Evolutionary conservation across 2,888 invertebrate genomes (phyloP).

Genomic region (Toxonevra muliebris): DNA sequence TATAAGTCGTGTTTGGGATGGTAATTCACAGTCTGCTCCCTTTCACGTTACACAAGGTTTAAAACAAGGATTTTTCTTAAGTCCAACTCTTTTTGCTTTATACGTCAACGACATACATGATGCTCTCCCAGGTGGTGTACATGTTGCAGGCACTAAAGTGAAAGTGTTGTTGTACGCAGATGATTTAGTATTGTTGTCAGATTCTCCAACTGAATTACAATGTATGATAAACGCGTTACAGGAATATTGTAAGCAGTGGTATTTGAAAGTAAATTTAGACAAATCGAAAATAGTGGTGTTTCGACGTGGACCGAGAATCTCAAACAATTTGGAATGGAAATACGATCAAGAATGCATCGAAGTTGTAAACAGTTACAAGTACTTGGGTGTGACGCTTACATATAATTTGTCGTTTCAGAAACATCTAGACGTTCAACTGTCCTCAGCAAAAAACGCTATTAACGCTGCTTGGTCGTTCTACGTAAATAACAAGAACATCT

Average conservation of each 20-base stretch:
- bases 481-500: too few relatives aligned
- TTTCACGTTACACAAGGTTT: too few relatives aligned
- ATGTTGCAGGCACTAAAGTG: not conserved
- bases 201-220: slow-evolving; percentile 10
- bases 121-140: not conserved
- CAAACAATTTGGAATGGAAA: not conserved
- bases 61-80: too few relatives aligned
- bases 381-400: slow-evolving; percentile 12
- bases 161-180: slow-evolving; percentile 28
- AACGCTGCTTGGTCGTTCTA: too few relatives aligned
- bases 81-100: too few relatives aligned
- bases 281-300: slow-evolving; percentile 16
- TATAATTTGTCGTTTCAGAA: slow-evolving; percentile 18
- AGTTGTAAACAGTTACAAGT: slow-evolving; percentile 10
- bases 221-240: slow-evolving; percentile 14
- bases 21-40: too few relatives aligned
- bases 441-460: too few relatives aligned
- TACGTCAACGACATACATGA: not conserved
- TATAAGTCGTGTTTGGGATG: too few relatives aligned
- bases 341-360: slow-evolving; percentile 2
- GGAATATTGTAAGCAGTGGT: slow-evolving; percentile 13
- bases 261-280: slow-evolving; percentile 13
- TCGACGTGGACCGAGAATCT: not conserved
- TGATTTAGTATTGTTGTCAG: slow-evolving; percentile 21
- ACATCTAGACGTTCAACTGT: too few relatives aligned